Evolutionary conservation across 2,113 vertebrate genomes (phyloP), one percentile per base, ranked within the genome.

Genomic region (Asarcornis scutulata): DNA sequence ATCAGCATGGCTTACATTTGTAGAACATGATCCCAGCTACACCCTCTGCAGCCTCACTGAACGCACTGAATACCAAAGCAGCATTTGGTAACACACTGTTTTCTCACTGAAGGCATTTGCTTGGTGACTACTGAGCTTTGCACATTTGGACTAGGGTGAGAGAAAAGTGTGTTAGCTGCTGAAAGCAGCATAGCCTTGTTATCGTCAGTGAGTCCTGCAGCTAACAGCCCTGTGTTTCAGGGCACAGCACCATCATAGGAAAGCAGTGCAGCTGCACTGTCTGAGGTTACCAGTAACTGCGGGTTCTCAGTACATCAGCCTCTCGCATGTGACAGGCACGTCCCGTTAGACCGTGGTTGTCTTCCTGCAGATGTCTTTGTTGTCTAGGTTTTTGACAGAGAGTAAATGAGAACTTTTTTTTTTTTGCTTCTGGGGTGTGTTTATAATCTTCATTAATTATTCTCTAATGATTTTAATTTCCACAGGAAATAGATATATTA

Each of bases 231-330:
- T 58, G 62, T 42, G 32, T 58, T 42, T 22, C 26, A 4, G 26
- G 73, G 64, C 23, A 29, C 36, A 1, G 2, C 14, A 59, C 1
- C 36, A 1, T 2, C 14, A 44, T 0, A 1, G n/a, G n/a, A n/a
- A n/a, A n/a, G n/a, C n/a, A n/a, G 12, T 4, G 25, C 6, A 59
- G 16, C 44, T 22, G 18, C 59, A 44, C 44, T 11, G 13, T 21
- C 56, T 26, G 13, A 58, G 23, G 48, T 52, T 32, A 26, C 3
- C 29, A 13, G 50, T 8, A 38, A 17, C 18, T 2, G 36, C 27
- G 34, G 27, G 27, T 16, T 5, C 9, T 71, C 58, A 21, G 64
- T 56, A 20, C 17, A 67, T 58, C n/a, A 17, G 20, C 22, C 60
- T 73, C 56, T 48, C 6, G 13, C 71, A 38, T 6, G 0, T 22